Conservation (phyloP, 2,888 invertebrate species). For the Aphidius colemani region DNA sequence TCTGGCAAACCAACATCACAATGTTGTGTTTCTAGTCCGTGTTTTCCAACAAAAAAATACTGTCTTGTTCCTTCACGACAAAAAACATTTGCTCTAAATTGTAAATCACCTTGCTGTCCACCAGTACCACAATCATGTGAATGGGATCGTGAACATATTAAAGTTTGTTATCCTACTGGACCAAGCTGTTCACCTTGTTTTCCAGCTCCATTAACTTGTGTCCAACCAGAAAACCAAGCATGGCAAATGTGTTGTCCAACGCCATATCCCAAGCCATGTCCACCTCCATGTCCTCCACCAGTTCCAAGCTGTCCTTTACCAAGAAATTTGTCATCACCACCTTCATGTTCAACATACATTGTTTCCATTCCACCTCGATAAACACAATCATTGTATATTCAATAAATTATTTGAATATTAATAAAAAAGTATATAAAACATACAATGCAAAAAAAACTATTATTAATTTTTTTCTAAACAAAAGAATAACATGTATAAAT, state of each 20-base stretch:
- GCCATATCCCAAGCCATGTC: neutral
- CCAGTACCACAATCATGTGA: conserved; percentile 17
- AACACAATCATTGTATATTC: neutral
- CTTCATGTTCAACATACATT: conserved; percentile 12
- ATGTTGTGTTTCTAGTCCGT: conserved; percentile 1
- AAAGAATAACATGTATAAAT: too few species aligned
- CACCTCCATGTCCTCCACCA: neutral
- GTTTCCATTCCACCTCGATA: conserved; percentile 21
- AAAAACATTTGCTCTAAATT: conserved; percentile 1
- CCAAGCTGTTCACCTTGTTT: conserved; percentile 8
- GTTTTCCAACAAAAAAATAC: conserved; percentile 11
- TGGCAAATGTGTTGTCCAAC: conserved; percentile 4
- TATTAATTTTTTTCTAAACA: too few species aligned
- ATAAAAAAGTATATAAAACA: neutral
- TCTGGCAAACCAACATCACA: conserved; percentile 15
- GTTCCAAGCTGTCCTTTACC: neutral
- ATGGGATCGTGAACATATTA: neutral
- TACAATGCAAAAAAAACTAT: neutral
- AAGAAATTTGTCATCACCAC: neutral
- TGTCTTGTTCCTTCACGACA: conserved; percentile 8
- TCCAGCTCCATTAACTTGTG: conserved; percentile 3
- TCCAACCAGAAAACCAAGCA: neutral
- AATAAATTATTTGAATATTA: neutral
- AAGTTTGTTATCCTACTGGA: neutral
- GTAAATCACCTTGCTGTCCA: conserved; percentile 2